A percentile compares a stretch with the other conserved stretches of the same genome.
These are phyloP conservation scores for Luscinia megarhynchos DNA, from an alignment of 2,797 vertebrate species.

Conservation along the genomic window DNA sequence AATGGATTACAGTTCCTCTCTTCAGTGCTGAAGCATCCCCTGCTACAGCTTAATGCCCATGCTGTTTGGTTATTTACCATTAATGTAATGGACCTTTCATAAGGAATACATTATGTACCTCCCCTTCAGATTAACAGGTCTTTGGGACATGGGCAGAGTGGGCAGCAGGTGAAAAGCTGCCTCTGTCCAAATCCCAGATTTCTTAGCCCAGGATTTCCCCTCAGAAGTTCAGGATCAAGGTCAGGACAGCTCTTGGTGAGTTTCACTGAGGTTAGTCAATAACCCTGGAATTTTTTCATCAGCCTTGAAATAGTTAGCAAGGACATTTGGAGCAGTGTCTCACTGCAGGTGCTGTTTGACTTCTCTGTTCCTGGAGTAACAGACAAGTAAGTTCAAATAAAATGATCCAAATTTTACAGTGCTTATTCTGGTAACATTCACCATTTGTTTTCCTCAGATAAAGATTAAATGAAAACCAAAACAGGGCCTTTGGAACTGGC, in stretches of 20 bases:
- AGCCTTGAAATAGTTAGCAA: background rate
- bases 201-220: background rate
- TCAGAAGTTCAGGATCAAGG: background rate
- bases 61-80: background rate
- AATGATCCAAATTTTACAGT: background rate
- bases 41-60: background rate
- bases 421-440: background rate
- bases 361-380: background rate
- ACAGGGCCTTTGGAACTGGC: background rate
- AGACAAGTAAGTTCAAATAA: background rate
- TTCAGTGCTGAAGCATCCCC: background rate
- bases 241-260: background rate
- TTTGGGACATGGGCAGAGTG: background rate
- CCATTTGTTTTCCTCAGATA: background rate
- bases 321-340: background rate
- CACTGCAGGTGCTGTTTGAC: background rate
- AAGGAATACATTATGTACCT: background rate
- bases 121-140: background rate
- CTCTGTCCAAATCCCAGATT: background rate
- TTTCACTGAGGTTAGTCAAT: background rate
- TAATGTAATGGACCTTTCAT: background rate
- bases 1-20: background rate
- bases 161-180: background rate
- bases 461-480: background rate
- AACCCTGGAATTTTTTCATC: background rate